Evolutionary conservation across 2,888 invertebrate genomes (phyloP).

Genomic region (Cantharis nigra): DNA sequence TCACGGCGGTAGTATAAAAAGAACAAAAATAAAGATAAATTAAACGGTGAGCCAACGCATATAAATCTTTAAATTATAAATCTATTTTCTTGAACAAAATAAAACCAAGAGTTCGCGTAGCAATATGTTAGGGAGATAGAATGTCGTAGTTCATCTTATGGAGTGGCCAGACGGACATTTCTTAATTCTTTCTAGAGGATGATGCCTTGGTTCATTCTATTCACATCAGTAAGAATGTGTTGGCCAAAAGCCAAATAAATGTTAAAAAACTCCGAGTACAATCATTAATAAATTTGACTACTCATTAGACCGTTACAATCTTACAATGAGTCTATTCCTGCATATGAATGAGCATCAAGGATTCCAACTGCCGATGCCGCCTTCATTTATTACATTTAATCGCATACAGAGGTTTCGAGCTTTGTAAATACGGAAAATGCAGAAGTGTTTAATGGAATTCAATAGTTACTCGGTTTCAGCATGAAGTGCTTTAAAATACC

Average conservation of each 20-base stretch:
- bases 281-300: slow-evolving; percentile 39
- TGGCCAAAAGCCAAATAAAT: slow-evolving; percentile 34
- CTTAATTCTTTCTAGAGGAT: slow-evolving; percentile 33
- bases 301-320: slow-evolving; percentile 24
- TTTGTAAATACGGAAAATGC: slow-evolving; percentile 9
- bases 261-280: slow-evolving; percentile 29
- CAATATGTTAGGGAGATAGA: slow-evolving; percentile 22
- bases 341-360: slow-evolving; percentile 29
- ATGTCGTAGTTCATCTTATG: slow-evolving; percentile 23
- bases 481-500: background rate
- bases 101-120: slow-evolving; percentile 29
- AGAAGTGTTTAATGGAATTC: slow-evolving; percentile 12
- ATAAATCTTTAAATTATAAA: slow-evolving; percentile 39
- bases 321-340: slow-evolving; percentile 34
- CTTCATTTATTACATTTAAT: slow-evolving; percentile 9
- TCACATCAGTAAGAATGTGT: slow-evolving; percentile 29
- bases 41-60: slow-evolving; percentile 35
- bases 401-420: slow-evolving; percentile 4
- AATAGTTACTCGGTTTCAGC: background rate
- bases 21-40: slow-evolving; percentile 36
- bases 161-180: slow-evolving; percentile 27
- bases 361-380: background rate
- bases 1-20: slow-evolving; percentile 8
- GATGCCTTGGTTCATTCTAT: slow-evolving; percentile 30
- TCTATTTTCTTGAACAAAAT: slow-evolving; percentile 36